These are phyloP conservation scores for Pedionomus torquatus DNA, from an alignment of 2,113 vertebrate genomes.

Conservation along the genomic window DNA sequence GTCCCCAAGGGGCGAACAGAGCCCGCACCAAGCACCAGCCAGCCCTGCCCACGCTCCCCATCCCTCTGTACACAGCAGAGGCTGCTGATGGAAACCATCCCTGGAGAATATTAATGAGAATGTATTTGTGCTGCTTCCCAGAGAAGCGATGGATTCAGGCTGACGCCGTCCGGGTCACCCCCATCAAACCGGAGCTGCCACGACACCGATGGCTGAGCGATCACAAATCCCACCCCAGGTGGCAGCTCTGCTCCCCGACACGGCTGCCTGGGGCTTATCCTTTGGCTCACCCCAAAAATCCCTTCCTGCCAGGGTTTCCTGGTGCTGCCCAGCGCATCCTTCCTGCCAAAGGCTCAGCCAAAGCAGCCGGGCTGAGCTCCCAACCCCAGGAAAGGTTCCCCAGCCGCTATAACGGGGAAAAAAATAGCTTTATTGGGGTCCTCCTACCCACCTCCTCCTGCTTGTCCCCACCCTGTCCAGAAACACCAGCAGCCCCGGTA, in stretches of 20 bases:
- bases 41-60: neutral
- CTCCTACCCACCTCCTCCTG: neutral
- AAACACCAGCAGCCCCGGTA: neutral
- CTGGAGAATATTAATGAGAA: neutral
- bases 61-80: neutral
- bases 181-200: rapidly evolving
- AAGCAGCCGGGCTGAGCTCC: neutral
- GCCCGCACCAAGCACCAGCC: neutral
- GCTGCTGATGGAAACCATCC: neutral
- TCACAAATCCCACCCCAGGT: neutral
- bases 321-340: neutral
- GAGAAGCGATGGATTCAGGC: neutral
- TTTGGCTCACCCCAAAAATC: neutral
- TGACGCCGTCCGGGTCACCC: neutral
- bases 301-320: neutral
- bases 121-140: neutral
- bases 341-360: neutral
- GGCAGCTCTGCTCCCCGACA: neutral
- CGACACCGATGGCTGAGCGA: rapidly evolving
- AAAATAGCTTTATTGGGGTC: neutral
- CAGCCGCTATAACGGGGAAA: neutral
- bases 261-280: neutral
- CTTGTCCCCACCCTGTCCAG: neutral
- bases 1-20: neutral
- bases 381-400: neutral